Conservation (phyloP, 2,888 invertebrate species). For the Acanthosoma haemorrhoidale region DNA sequence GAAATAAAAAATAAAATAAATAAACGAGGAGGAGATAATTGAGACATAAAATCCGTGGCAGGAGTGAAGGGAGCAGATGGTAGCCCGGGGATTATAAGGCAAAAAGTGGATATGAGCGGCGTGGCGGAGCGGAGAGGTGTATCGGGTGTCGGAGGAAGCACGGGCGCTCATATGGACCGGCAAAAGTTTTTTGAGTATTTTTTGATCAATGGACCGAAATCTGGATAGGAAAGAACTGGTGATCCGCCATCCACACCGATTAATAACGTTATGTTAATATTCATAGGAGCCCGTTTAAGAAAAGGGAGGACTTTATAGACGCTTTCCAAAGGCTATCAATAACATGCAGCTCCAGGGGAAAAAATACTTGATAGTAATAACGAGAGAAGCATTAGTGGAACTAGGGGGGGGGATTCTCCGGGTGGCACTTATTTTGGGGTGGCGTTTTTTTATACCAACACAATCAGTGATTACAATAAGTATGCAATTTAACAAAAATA, state of each 20-base stretch:
- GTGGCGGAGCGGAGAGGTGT: constrained; percentile 5
- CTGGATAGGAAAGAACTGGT: neutral
- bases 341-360: no score
- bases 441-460: no score
- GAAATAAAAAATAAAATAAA: neutral
- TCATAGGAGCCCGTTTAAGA: no score
- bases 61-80: constrained; percentile 11
- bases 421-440: no score
- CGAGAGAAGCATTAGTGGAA: no score
- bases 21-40: neutral
- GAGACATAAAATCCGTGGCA: constrained; percentile 12
- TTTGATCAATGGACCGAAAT: neutral
- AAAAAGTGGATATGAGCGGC: constrained; percentile 1
- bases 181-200: neutral
- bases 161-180: neutral
- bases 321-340: no score
- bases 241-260: neutral
- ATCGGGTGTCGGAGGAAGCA: neutral
- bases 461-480: no score
- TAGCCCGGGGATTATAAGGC: neutral
- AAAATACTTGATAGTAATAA: no score
- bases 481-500: no score
- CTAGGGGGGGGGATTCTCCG: no score
- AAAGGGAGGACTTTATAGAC: no score
- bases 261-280: neutral